Percentiles rank a stretch among this genome's conserved stretches.
Conservation (phyloP, 2,888 invertebrate genomes). For the Eudasyphora cyanicolor region DNA sequence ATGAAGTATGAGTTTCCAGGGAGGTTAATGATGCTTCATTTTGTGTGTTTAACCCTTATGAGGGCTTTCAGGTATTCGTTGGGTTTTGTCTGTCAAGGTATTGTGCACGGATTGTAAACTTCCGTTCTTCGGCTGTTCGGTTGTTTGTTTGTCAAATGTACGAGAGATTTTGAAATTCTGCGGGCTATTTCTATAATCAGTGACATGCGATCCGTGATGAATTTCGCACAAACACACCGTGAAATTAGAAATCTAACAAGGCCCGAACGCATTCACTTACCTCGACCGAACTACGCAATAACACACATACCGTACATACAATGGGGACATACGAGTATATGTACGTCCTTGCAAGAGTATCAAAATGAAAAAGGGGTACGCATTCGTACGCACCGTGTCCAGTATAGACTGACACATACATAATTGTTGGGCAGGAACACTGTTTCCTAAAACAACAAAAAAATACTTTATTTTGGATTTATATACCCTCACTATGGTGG, state of each 20-base stretch:
- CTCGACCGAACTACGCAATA: background rate
- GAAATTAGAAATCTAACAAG: slow-evolving; percentile 66
- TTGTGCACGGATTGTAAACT: background rate
- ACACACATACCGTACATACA: background rate
- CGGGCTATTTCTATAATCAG: slow-evolving; percentile 38
- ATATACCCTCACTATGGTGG: no score
- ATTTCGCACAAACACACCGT: slow-evolving; percentile 75
- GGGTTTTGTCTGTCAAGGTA: background rate
- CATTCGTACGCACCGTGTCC: background rate
- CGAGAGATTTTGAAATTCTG: slow-evolving; percentile 31
- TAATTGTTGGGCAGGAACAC: background rate
- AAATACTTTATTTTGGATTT: no score
- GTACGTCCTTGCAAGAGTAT: background rate
- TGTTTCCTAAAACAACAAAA: no score
- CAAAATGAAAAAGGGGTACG: background rate
- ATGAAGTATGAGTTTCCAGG: slow-evolving; percentile 44
- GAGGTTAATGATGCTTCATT: slow-evolving; percentile 32
- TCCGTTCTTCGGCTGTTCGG: background rate
- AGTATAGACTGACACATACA: no score
- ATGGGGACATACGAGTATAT: background rate
- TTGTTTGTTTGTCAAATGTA: background rate
- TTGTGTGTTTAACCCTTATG: slow-evolving; percentile 15
- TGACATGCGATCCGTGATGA: slow-evolving; percentile 70
- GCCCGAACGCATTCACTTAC: background rate
- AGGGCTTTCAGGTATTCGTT: background rate